A percentile compares a stretch with the other conserved stretches of the same genome.
phyloP scores from a whole-genome alignment of 1,140 invertebrate genomes.

The Neuroterus valhalla region DNA sequence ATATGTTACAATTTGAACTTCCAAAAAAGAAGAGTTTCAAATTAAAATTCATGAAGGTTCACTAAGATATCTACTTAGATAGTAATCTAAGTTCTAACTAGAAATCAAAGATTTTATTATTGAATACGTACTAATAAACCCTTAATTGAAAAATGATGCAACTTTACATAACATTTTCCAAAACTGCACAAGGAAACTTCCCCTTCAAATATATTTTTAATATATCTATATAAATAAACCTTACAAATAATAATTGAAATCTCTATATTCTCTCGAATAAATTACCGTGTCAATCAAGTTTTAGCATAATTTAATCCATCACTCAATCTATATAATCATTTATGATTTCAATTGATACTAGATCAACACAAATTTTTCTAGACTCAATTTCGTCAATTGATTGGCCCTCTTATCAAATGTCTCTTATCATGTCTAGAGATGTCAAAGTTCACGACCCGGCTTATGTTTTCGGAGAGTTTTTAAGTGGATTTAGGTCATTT shows the following conservation, averaged over 20 bases:
- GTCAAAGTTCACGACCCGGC: conserved; percentile 12
- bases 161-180: background rate
- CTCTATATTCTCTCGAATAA: too few species aligned
- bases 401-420: background rate
- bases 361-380: background rate
- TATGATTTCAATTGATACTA: conserved; percentile 19
- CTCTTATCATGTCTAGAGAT: background rate
- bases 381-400: background rate
- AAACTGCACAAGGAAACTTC: conserved; percentile 12
- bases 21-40: background rate
- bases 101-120: too few species aligned
- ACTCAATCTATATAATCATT: too few species aligned
- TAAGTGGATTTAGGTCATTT: conserved; percentile 53
- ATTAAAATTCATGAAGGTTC: too few species aligned
- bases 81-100: too few species aligned
- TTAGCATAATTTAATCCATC: too few species aligned
- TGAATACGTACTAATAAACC: too few species aligned
- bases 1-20: conserved; percentile 5
- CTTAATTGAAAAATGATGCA: too few species aligned
- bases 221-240: too few species aligned
- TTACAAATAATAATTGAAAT: too few species aligned
- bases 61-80: too few species aligned
- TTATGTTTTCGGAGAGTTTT: background rate
- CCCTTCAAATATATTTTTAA: background rate
- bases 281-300: too few species aligned